Conservation (phyloP, 2,888 invertebrate genomes). For the Tridacna crocea region DNA sequence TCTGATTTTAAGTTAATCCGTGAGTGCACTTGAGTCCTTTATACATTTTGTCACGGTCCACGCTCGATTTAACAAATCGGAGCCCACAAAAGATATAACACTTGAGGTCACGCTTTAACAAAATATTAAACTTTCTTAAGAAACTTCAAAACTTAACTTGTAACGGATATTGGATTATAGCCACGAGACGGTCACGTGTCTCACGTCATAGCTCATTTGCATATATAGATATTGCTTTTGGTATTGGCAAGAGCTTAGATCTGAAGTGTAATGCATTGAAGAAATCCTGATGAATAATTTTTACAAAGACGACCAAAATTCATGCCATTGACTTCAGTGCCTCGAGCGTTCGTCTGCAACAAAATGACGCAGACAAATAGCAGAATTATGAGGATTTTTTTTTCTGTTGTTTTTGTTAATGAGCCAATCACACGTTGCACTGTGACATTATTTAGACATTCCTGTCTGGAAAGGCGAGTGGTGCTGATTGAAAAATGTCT, state of each 20-base stretch:
- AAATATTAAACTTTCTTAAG: slow-evolving; percentile 54
- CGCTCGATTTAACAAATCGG: slow-evolving; percentile 55
- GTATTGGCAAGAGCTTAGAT: not conserved
- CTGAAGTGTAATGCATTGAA: slow-evolving; percentile 14
- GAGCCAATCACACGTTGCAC: slow-evolving; percentile 27
- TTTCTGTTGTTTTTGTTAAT: slow-evolving; percentile 24
- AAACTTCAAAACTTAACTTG: slow-evolving; percentile 37
- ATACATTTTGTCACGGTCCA: slow-evolving; percentile 40
- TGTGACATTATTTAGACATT: slow-evolving; percentile 22
- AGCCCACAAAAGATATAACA: slow-evolving; percentile 63
- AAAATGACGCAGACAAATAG: slow-evolving; percentile 21
- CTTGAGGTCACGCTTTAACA: slow-evolving; percentile 56
- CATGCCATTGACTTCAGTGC: slow-evolving; percentile 3
- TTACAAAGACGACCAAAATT: not conserved
- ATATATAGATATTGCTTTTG: slow-evolving; percentile 18
- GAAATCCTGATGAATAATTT: slow-evolving; percentile 21
- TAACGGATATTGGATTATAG: slow-evolving; percentile 61
- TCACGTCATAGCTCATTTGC: slow-evolving; percentile 23
- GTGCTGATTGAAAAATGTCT: slow-evolving; percentile 13
- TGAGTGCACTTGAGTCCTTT: slow-evolving; percentile 33
- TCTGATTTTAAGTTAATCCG: slow-evolving; percentile 42
- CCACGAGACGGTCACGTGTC: slow-evolving; percentile 58
- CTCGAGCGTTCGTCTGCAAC: slow-evolving; percentile 7
- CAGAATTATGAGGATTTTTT: not conserved
- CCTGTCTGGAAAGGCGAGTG: slow-evolving; percentile 4